These are phyloP conservation scores for Cerceris rybyensis DNA, from an alignment of 2,888 invertebrate species.

Conservation along the genomic window DNA sequence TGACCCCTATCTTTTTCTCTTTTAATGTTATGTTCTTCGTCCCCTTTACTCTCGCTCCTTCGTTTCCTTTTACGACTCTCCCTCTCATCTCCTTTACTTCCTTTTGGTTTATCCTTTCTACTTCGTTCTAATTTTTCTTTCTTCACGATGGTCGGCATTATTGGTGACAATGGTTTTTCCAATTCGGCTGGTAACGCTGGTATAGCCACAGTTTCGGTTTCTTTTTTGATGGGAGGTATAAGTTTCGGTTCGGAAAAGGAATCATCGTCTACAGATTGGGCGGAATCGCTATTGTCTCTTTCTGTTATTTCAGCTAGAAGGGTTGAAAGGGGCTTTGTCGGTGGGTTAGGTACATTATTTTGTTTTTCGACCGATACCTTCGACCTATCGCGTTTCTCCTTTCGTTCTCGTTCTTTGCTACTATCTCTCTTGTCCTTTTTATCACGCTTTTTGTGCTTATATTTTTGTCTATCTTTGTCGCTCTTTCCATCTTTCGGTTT, in stretches of 20 bases:
- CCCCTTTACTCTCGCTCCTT: slow-evolving; percentile 72
- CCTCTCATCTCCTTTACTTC: slow-evolving; percentile 81
- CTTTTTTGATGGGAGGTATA: slow-evolving; percentile 59
- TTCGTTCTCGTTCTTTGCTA: slow-evolving; percentile 85
- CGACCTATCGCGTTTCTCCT: slow-evolving; percentile 77
- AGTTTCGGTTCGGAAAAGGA: slow-evolving; percentile 66
- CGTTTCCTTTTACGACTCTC: slow-evolving; percentile 78
- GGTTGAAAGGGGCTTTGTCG: slow-evolving; percentile 82
- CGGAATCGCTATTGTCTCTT: slow-evolving; percentile 77
- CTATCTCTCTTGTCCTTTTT: slow-evolving; percentile 86
- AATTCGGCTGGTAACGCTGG: slow-evolving; percentile 53
- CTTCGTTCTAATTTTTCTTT: slow-evolving; percentile 78
- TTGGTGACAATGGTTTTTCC: slow-evolving; percentile 77
- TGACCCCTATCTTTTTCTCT: slow-evolving; percentile 70
- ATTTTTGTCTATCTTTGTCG: slow-evolving; percentile 82
- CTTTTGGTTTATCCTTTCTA: slow-evolving; percentile 81
- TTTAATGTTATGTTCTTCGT: slow-evolving; percentile 70
- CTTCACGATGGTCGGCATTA: slow-evolving; percentile 72
- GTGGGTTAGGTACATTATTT: slow-evolving; percentile 65
- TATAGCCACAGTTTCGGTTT: slow-evolving; percentile 55
- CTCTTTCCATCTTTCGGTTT: slow-evolving; percentile 74
- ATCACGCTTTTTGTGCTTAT: slow-evolving; percentile 84
- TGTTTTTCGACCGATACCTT: slow-evolving; percentile 75
- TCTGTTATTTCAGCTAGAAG: slow-evolving; percentile 75
- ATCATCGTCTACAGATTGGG: slow-evolving; percentile 76